Base-by-base conservation (phyloP, 2,113 vertebrate species). In the Rhea pennata region DNA sequence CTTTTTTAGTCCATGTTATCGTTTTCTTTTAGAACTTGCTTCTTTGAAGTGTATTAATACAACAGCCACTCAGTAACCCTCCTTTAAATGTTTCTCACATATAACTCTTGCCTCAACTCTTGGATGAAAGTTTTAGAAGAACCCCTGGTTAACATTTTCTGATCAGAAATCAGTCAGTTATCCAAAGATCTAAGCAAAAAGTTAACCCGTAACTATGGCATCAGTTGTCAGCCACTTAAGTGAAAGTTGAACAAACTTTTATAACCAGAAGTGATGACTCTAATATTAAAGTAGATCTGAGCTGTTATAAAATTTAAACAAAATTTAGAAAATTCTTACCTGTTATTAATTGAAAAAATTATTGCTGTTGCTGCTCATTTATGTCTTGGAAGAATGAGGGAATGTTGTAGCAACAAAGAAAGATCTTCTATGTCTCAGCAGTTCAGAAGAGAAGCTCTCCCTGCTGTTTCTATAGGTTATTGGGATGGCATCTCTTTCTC, bases 291-390 rank as follows among this genome's bases (percentile, higher is more conserved):
- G 73, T 24, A 86, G 1, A 54, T 65, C 48, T 58, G n/a, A 90
- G 42, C 9, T 78, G 20, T 71, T 59, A 65, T 42, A 16, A 10
- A 8, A 50, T 29, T 69, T 33, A 88, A 93, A 88, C 10, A 75
- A 11, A 78, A 91, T 86, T 94, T 58, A 81, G 51, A 94, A 71
- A 92, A 92, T 50, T 71, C 96, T 97, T 95, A 96, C 96, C 97
- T 86, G 51, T 65, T 85, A 88, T 15, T 24, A 85, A 53, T n/a
- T 31, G 27, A 92, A 56, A 56, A 84, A 87, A 71, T 74, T 16
- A n/a, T 40, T 15, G 58, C 42, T 84, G 10, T 44, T 83, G 58
- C 27, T 58, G 42, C 31, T 73, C 29, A 12, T 84, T 89, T 86
- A 64, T 61, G 5, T 29, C 53, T 53, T 70, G 33, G 84, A 77